A percentile compares a stretch with the other conserved stretches of the same genome.
Evolutionary conservation across 2,888 invertebrate species (phyloP).

Genomic region (Enchytraeus crypticus): DNA sequence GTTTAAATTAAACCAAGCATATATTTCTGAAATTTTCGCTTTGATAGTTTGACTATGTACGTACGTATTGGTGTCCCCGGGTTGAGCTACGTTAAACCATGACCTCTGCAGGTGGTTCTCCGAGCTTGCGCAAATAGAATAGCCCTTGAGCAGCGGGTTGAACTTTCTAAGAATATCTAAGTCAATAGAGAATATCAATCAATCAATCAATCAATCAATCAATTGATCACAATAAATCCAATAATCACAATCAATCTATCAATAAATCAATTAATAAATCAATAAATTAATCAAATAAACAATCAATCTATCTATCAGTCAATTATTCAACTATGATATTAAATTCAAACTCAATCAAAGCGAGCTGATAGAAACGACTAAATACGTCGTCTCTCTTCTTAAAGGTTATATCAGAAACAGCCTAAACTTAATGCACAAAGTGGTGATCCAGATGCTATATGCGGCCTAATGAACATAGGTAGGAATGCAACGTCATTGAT

Average conservation of each 20-base stretch:
- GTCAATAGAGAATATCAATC: neutral
- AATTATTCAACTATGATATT: too few relatives aligned
- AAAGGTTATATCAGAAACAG: too few relatives aligned
- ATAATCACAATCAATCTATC: too few relatives aligned
- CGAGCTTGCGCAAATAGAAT: conserved; percentile 10
- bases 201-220: neutral
- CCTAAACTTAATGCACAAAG: too few relatives aligned
- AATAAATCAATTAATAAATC: too few relatives aligned
- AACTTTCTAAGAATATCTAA: conserved; percentile 24
- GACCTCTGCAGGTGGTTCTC: neutral
- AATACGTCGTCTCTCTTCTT: too few relatives aligned
- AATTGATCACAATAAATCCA: neutral
- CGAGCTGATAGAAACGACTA: too few relatives aligned
- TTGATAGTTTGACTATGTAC: neutral
- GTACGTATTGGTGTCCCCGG: conserved; percentile 8
- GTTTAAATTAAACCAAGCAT: neutral
- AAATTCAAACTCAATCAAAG: too few relatives aligned
- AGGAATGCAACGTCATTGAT: too few relatives aligned
- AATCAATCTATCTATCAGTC: neutral
- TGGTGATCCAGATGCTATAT: too few relatives aligned
- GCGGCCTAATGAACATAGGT: too few relatives aligned
- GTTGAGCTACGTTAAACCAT: conserved; percentile 14
- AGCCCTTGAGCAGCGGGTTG: conserved; percentile 24
- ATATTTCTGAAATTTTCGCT: neutral
- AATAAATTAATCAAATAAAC: too few relatives aligned